A percentile compares a stretch with the other conserved stretches of the same genome.
Conservation (phyloP, 2,797 vertebrate species). For the Eremophila alpestris region DNA sequence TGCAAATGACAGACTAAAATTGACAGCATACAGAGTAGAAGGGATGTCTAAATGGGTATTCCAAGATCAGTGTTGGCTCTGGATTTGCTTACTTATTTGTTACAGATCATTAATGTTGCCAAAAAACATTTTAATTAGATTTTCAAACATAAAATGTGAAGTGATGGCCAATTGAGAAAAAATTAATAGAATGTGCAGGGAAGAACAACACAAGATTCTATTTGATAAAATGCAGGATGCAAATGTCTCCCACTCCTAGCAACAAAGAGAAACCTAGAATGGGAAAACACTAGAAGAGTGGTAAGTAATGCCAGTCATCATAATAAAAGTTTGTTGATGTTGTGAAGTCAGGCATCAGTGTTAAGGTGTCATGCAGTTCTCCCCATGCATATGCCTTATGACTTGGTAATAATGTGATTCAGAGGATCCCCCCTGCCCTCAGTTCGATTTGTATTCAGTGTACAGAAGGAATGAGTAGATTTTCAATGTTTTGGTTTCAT, state of each 20-base stretch:
- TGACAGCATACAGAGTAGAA: slow-evolving; percentile 37
- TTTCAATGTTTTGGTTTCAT: not conserved
- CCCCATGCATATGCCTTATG: not conserved
- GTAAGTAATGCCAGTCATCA: not conserved
- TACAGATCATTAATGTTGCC: slow-evolving; percentile 46
- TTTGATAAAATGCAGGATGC: slow-evolving; percentile 2
- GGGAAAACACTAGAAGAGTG: not conserved
- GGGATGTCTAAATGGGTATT: slow-evolving; percentile 23
- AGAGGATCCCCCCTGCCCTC: not conserved
- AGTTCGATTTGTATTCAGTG: not conserved
- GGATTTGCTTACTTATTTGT: slow-evolving; percentile 56
- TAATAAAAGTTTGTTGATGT: not conserved
- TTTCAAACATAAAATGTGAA: slow-evolving; percentile 43
- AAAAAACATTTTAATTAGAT: slow-evolving; percentile 37
- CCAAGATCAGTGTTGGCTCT: slow-evolving; percentile 1
- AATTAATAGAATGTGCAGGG: slow-evolving; percentile 10
- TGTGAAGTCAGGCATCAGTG: not conserved
- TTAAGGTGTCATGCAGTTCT: not conserved
- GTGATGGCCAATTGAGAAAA: slow-evolving; percentile 25
- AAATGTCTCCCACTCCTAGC: not conserved
- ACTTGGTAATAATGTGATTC: not conserved
- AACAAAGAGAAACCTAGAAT: not conserved
- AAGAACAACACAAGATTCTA: not conserved
- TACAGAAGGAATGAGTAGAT: not conserved
- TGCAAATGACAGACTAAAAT: not conserved